Base-by-base conservation (phyloP, 2,888 invertebrate genomes). In the Fabriciana adippe region DNA sequence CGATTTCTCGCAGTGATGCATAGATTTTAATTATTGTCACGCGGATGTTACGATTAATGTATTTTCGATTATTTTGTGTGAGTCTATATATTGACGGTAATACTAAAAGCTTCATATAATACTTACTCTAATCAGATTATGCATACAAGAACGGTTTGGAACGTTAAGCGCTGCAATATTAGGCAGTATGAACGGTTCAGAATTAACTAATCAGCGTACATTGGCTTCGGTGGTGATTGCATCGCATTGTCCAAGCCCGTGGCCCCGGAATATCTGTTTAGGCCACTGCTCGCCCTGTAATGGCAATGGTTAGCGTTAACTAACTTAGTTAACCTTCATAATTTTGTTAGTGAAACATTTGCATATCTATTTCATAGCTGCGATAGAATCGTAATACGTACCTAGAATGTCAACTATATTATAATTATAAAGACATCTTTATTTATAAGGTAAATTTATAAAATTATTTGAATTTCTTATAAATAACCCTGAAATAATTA, bases 231-330 rank as follows among this genome's bases (percentile, higher is more conserved):
- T 85, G 84, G 88, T 88, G 89, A 90, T 90, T 90, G 90, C 86
- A 81, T 82, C 85, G 87, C 86, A 92, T 92, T 92, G 92, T 92
- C 87, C 90, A 84, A 79, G 90, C 83, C 76, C 90, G 89, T 82
- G 86, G 84, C 87, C 83, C 91, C 87, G 92, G 92, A 92, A 92
- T 92, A 92, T 92, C 92, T 90, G 91, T 89, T 90, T 90, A 90
- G 91, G 90, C 91, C 92, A 90, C 84, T 88, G 87, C 85, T 87
- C 86, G 85, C 82, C 81, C 89, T 86, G 85, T 90, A 89, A 90
- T 90, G 89, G 85, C 85, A 84, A 84, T 85, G 81, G 87, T 85
- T 86, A 83, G 78, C 84, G 86, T 79, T 85, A 86, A 87, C 84
- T 85, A 87, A 87, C 84, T 84, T 80, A 83, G 81, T 84, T 84